Conservation (phyloP, 2,113 vertebrate species). For the Xiphias gladius region DNA sequence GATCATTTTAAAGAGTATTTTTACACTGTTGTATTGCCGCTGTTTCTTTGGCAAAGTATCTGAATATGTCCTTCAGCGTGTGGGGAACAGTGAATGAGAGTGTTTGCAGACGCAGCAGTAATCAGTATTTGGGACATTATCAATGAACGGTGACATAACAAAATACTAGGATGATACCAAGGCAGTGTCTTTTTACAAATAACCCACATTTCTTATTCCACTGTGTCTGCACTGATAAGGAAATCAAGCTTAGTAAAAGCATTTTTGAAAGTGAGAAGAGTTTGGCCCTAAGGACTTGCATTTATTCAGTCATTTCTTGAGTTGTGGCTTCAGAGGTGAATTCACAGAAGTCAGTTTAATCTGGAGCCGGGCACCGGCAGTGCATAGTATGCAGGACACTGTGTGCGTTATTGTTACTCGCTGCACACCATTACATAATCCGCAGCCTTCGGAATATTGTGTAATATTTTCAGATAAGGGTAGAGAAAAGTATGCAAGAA, state of each 20-base stretch:
- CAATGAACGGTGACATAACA: not conserved
- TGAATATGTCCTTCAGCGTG: not conserved
- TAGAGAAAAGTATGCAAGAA: constrained; percentile 1
- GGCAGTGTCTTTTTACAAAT: too few species aligned
- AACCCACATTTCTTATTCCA: not conserved
- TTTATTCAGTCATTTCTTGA: not conserved
- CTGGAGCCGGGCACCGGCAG: constrained; percentile 19
- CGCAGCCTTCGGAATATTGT: constrained; percentile 63
- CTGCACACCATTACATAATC: constrained; percentile 57
- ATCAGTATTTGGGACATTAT: not conserved
- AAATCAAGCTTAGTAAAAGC: not conserved
- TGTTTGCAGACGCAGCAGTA: not conserved
- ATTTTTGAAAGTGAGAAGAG: not conserved
- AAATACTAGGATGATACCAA: not conserved
- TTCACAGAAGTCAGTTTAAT: constrained; percentile 9
- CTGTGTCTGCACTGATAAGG: constrained; percentile 3
- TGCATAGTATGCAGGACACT: constrained; percentile 8
- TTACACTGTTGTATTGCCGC: not conserved
- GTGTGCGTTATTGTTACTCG: constrained; percentile 46
- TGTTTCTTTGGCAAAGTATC: not conserved
- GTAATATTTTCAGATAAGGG: constrained; percentile 61
- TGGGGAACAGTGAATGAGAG: not conserved
- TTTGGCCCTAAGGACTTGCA: not conserved
- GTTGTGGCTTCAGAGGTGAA: not conserved
- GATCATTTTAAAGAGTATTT: too few species aligned